Percentiles rank a stretch among this genome's conserved stretches.
phyloP scores from a whole-genome alignment of 2,113 vertebrate genomes.

The Scopus umbretta region DNA sequence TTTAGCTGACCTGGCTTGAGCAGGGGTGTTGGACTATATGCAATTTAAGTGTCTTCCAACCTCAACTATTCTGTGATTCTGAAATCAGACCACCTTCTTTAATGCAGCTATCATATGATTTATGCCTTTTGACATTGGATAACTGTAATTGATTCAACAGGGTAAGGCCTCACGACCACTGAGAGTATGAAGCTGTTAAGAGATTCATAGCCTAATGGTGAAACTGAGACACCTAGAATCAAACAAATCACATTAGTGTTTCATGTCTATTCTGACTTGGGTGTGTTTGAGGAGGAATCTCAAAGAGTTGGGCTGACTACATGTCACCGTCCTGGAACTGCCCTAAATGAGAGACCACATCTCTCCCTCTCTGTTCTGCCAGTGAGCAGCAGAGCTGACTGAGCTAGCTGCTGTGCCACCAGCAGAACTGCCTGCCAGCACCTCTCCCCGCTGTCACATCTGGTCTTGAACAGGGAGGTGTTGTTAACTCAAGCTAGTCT shows the following conservation, averaged over 20 bases:
- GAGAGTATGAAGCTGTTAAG: not conserved
- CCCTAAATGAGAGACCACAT: not conserved
- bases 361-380: not conserved
- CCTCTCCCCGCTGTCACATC: not conserved
- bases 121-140: not conserved
- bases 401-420: not conserved
- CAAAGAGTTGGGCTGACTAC: not conserved
- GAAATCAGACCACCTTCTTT: not conserved
- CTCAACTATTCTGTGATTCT: not conserved
- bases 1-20: not conserved
- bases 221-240: not conserved
- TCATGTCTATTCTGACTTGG: not conserved
- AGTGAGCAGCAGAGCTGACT: not conserved
- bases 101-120: not conserved
- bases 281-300: not conserved
- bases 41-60: not conserved
- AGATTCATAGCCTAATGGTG: not conserved
- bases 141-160: not conserved
- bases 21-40: not conserved
- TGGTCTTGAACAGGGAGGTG: not conserved
- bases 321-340: not conserved
- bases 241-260: not conserved
- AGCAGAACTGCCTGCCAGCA: not conserved
- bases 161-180: not conserved
- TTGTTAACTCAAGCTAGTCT: not conserved